These are phyloP conservation scores for Drosophila barbarae DNA, from an alignment of 2,888 invertebrate species.

Conservation along the genomic window DNA sequence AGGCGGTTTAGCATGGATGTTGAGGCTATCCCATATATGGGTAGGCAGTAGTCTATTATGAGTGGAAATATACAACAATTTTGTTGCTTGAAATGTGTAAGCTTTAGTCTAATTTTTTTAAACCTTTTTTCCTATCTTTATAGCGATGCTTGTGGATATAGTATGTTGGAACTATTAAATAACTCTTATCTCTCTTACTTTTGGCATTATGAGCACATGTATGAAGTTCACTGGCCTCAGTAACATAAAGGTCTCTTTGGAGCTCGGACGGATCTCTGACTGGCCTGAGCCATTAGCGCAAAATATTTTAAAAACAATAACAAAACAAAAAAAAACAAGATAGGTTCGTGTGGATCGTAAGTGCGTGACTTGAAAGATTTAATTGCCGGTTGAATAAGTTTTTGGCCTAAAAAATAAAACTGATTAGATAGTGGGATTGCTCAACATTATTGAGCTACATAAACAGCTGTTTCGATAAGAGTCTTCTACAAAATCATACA, in stretches of 20 bases:
- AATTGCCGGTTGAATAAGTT: neutral
- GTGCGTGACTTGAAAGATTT: neutral
- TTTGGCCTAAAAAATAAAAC: neutral
- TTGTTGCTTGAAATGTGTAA: neutral
- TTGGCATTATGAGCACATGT: neutral
- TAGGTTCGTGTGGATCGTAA: neutral
- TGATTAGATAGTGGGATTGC: neutral
- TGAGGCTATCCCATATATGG: too few species aligned
- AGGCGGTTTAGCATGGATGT: too few species aligned
- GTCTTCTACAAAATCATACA: neutral
- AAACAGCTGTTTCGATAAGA: conserved; percentile 1
- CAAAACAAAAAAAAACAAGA: neutral
- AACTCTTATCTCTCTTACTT: conserved; percentile 2
- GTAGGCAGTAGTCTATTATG: too few species aligned
- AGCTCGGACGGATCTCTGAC: neutral
- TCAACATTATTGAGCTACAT: neutral
- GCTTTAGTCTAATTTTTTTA: neutral
- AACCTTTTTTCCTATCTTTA: neutral
- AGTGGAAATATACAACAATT: neutral
- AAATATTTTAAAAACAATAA: neutral
- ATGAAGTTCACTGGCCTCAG: neutral
- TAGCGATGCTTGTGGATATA: neutral
- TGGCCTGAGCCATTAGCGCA: neutral
- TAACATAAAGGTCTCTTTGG: neutral
- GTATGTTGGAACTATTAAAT: neutral